Conservation (phyloP, 1,140 invertebrate species). For the Schlechtendalia chinensis region DNA sequence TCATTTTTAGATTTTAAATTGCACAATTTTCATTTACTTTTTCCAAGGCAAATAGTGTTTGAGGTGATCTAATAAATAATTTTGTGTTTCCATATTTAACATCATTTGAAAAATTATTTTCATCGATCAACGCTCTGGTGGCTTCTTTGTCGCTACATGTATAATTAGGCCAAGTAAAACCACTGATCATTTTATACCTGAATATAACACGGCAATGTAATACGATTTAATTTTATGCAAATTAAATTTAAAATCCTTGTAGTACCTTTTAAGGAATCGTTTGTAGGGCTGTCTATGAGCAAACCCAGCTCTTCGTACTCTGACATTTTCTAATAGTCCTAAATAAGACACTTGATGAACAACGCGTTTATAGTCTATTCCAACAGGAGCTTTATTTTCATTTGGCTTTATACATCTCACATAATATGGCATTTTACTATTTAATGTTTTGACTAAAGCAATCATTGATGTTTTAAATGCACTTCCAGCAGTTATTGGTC, state of each 20-base stretch:
- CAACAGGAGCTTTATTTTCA: slow-evolving; percentile 80
- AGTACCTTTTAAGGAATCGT: slow-evolving; percentile 74
- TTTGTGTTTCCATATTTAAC: slow-evolving; percentile 94
- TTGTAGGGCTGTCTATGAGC: slow-evolving; percentile 87
- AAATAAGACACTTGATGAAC: slow-evolving; percentile 88
- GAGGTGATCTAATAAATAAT: slow-evolving; percentile 88
- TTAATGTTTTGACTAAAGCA: slow-evolving; percentile 81
- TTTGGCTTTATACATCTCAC: slow-evolving; percentile 96
- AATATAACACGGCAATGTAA: not conserved
- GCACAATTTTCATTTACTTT: slow-evolving; percentile 58
- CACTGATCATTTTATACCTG: slow-evolving; percentile 94
- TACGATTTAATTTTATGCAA: not conserved
- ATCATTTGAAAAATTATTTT: slow-evolving; percentile 75
- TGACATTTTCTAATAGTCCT: slow-evolving; percentile 88
- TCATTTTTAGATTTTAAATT: not conserved
- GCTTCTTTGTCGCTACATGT: slow-evolving; percentile 75
- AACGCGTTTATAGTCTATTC: slow-evolving; percentile 77
- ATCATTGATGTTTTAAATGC: slow-evolving; percentile 94
- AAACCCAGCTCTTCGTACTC: slow-evolving; percentile 90
- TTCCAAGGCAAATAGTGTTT: slow-evolving; percentile 85
- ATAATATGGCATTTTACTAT: slow-evolving; percentile 92
- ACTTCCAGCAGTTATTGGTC: slow-evolving; percentile 87
- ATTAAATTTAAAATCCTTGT: slow-evolving; percentile 1
- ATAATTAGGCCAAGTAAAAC: slow-evolving; percentile 93
- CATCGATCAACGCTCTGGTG: slow-evolving; percentile 76